These are phyloP conservation scores for Argopecten irradians DNA, from an alignment of 1,140 invertebrate species.

Conservation along the genomic window DNA sequence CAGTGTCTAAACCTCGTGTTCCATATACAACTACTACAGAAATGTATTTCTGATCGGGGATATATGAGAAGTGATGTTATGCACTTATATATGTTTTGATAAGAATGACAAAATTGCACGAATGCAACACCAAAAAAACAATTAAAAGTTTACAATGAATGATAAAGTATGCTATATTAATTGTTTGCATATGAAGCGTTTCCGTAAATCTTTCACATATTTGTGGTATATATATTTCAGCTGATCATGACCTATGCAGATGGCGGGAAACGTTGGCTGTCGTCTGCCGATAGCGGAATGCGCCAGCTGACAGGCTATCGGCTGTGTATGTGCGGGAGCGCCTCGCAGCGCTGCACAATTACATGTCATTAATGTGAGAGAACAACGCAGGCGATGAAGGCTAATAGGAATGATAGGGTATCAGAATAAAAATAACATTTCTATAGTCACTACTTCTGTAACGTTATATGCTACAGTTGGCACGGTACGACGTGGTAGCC, in stretches of 20 bases:
- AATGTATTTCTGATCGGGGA: no score
- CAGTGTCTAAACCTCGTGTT: no score
- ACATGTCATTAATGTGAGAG: slow-evolving; percentile 8
- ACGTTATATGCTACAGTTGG: not conserved
- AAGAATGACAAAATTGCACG: no score
- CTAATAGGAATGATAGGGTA: not conserved
- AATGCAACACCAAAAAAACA: no score
- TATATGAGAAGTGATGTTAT: no score
- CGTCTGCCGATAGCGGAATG: not conserved
- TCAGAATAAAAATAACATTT: not conserved
- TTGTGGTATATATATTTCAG: no score
- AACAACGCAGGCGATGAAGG: slow-evolving; percentile 4
- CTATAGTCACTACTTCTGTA: not conserved
- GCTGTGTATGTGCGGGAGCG: not conserved
- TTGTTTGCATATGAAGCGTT: no score
- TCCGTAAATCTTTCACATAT: not conserved
- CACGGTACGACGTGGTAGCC: not conserved
- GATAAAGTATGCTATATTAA: no score
- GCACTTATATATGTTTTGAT: no score
- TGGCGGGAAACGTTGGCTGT: not conserved
- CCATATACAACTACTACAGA: no score
- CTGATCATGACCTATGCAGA: not conserved
- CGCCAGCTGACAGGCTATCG: slow-evolving; percentile 6
- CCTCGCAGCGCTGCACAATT: not conserved
- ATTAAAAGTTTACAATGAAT: no score